A percentile compares a stretch with the other conserved stretches of the same genome.
phyloP scores from a whole-genome alignment of 2,888 invertebrate species.

The Perithous albicinctus region DNA sequence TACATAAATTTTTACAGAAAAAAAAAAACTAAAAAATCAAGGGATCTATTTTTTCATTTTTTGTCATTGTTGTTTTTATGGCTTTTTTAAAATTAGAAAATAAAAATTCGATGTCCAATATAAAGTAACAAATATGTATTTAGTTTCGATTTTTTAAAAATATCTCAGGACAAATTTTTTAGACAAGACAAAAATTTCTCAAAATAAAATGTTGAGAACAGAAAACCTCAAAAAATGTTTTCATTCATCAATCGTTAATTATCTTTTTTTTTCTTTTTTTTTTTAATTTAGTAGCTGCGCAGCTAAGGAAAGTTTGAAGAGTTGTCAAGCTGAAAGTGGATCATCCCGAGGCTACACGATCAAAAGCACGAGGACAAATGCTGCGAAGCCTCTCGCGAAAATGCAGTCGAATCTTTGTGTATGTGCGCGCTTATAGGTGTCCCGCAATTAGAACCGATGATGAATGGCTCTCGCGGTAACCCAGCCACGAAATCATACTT shows the following conservation, averaged over 20 bases:
- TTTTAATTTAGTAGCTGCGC: too few species aligned
- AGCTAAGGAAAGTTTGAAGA: background rate
- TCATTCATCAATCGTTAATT: background rate
- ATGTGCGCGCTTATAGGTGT: background rate
- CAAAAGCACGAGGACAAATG: background rate
- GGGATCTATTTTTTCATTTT: too few species aligned
- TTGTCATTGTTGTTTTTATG: too few species aligned
- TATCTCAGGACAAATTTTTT: too few species aligned
- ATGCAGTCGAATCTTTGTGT: background rate
- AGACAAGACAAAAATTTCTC: too few species aligned
- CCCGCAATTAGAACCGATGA: slow-evolving; percentile 50
- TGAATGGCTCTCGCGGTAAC: slow-evolving; percentile 18
- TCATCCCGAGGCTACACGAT: background rate
- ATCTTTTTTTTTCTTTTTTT: background rate
- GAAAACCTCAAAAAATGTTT: background rate
- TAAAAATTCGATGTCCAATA: too few species aligned
- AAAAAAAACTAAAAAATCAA: too few species aligned
- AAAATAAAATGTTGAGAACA: too few species aligned
- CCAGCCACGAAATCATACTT: slow-evolving; percentile 35
- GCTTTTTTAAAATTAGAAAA: too few species aligned
- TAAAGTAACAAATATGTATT: too few species aligned
- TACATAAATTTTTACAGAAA: too few species aligned
- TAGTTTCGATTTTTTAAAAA: too few species aligned
- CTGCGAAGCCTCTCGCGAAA: background rate
- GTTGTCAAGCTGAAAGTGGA: background rate